Evolutionary conservation across 2,113 vertebrate species (phyloP).

Genomic region (Nycticorax nycticorax): DNA sequence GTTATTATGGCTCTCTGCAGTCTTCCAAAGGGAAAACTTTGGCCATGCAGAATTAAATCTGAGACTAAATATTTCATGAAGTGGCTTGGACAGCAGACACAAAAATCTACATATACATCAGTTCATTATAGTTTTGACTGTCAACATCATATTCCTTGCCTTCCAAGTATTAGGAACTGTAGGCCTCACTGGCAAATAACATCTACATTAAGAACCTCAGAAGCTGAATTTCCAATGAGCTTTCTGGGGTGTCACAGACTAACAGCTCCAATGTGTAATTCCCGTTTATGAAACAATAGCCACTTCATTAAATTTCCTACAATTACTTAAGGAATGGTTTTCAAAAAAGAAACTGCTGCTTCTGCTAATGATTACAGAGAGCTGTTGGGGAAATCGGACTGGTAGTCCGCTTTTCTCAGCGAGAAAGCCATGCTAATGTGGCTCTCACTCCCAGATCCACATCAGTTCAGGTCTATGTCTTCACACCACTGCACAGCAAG

Average conservation of each 20-base stretch:
- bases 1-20: constrained; percentile 52
- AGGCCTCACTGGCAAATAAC: not conserved
- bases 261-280: not conserved
- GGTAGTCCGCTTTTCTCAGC: not conserved
- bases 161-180: not conserved
- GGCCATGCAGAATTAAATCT: constrained; percentile 28
- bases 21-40: constrained; percentile 42
- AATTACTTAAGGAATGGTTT: not conserved
- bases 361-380: not conserved
- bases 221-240: not conserved
- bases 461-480: not conserved
- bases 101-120: constrained; percentile 22
- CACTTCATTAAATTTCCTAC: not conserved
- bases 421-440: not conserved
- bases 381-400: not conserved
- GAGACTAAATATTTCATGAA: constrained; percentile 45
- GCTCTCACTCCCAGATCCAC: not conserved
- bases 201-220: not conserved
- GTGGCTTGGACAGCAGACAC: constrained; percentile 19
- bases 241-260: not conserved
- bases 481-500: not conserved
- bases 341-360: not conserved
- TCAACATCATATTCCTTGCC: not conserved
- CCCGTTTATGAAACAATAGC: constrained; percentile 5
- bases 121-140: not conserved